These are phyloP conservation scores for Cheilosia impressa DNA, from an alignment of 2,888 invertebrate species.

Conservation along the genomic window DNA sequence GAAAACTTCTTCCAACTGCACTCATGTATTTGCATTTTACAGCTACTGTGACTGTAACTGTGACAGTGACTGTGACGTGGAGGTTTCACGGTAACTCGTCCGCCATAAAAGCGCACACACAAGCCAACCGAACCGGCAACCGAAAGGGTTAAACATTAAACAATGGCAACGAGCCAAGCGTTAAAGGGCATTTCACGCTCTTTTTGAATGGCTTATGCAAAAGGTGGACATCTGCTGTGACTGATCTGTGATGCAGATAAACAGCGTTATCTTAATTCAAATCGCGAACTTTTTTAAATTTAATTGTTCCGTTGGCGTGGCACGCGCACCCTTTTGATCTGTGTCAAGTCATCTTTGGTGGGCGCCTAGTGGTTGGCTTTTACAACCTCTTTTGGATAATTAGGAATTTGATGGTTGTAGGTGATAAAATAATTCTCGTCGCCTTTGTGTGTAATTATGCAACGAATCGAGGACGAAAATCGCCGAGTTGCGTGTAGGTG, in stretches of 20 bases:
- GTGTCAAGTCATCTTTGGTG: conserved; percentile 23
- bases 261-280: conserved; percentile 69
- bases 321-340: conserved; percentile 65
- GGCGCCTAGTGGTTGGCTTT: conserved; percentile 52
- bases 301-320: conserved; percentile 63
- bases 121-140: not conserved
- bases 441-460: conserved; percentile 56
- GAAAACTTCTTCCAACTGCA: too few species aligned
- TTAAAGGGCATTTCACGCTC: conserved; percentile 72
- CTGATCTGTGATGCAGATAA: conserved; percentile 66
- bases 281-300: conserved; percentile 67
- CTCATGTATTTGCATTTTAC: conserved; percentile 35
- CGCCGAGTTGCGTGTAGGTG: conserved; percentile 60
- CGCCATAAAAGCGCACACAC: conserved; percentile 55
- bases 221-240: conserved; percentile 74
- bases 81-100: not conserved
- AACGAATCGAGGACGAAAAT: conserved; percentile 49
- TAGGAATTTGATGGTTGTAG: conserved; percentile 63
- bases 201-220: conserved; percentile 37
- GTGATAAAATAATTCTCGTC: conserved; percentile 68
- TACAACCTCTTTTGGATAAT: conserved; percentile 51
- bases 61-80: conserved; percentile 5
- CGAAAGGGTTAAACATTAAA: conserved; percentile 72
- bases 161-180: conserved; percentile 52
- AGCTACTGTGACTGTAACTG: conserved; percentile 8